A percentile compares a stretch with the other conserved stretches of the same genome.
These are phyloP conservation scores for Coregonus sp. DNA, from an alignment of 2,797 vertebrate genomes.

Conservation along the genomic window DNA sequence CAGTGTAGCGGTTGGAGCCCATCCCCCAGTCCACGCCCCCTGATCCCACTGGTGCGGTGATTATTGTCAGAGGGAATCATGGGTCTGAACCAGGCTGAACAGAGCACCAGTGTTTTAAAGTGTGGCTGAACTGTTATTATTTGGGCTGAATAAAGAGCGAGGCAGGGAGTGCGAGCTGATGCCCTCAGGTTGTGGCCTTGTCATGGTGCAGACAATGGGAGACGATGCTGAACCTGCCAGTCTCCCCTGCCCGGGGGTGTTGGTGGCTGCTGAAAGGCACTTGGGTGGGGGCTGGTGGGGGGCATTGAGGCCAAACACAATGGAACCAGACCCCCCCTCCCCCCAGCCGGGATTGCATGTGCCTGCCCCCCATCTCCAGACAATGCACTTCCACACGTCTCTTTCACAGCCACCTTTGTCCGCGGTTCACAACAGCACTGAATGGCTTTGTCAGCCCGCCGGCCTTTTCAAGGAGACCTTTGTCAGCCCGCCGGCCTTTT, in stretches of 20 bases:
- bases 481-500: too few relatives aligned
- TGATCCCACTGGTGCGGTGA: not conserved
- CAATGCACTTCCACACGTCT: conserved; percentile 44
- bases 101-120: conserved; percentile 4
- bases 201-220: conserved; percentile 43
- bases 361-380: conserved; percentile 42
- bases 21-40: not conserved
- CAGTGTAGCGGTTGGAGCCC: not conserved
- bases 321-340: conserved; percentile 27
- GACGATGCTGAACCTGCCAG: conserved; percentile 22
- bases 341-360: conserved; percentile 34
- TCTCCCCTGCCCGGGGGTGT: not conserved
- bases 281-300: not conserved
- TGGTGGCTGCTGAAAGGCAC: conserved; percentile 19
- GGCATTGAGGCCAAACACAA: conserved; percentile 46
- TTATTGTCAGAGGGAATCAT: not conserved
- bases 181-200: conserved; percentile 18
- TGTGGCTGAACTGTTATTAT: conserved; percentile 2
- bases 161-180: not conserved
- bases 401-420: conserved; percentile 43
- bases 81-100: not conserved
- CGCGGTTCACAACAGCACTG: conserved; percentile 54
- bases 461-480: conserved; percentile 55
- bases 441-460: conserved; percentile 57
- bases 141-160: conserved; percentile 1